Base-by-base conservation (phyloP, 2,888 invertebrate species). In the Automeris io region DNA sequence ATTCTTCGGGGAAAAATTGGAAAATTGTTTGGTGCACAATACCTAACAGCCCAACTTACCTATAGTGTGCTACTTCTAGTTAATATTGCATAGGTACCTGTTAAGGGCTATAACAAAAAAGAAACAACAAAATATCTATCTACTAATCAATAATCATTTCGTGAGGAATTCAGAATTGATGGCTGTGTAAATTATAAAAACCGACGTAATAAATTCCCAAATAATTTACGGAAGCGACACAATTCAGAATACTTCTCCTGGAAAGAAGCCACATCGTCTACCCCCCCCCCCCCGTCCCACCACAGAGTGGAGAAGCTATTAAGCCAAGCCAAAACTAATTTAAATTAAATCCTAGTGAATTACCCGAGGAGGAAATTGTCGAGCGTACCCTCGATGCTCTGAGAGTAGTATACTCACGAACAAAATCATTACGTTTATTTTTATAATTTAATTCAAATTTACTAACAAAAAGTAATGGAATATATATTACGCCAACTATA, bases 271-370 rank as follows among this genome's bases (percentile, higher is more conserved):
- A 66, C 86, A 78, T 57, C 13, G 29, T 16, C 75, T 72, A 50
- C 74, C 72, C 51, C 65, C 54, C 56, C 51, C 43, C 58, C 57
- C 55, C 40, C 72, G 51, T 65, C 54, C 56, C 53, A 43, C 59
- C 58, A 55, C 41, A 41, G 45, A 54, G 43, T 45, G 61, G 97
- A 58, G 95, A 91, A 70, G 97, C 96, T 78, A 97, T 88, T 68
- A 93, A 91, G 58, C 96, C 97, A 88, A 98, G 98, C 81, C 95
- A 81, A 90, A 90, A 90, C 90, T 90, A 90, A 90, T 90, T 90
- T 90, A 90, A 90, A 90, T 90, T 90, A 90, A 90, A 90, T 90
- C 90, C 90, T 90, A 90, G 90, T 90, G 90, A 90, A 90, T 90
- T 90, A 90, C 90, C 89, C 75, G 82, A 83, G 70, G 85, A 85